Evolutionary conservation across 2,888 invertebrate genomes (phyloP).

Genomic region (Nomada ferruginata): DNA sequence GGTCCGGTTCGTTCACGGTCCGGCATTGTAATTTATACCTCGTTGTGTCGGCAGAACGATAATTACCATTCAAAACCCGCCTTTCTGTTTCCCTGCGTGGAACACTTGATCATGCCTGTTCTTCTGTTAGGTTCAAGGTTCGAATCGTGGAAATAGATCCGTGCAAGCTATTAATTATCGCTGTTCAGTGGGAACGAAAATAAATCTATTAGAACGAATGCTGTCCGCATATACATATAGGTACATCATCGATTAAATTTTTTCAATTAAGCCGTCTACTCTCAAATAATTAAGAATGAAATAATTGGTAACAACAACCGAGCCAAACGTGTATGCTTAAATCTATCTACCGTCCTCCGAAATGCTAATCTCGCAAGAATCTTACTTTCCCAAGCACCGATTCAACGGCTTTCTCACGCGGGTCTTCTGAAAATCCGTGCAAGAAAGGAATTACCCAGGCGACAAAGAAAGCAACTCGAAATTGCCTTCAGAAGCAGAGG

Average conservation of each 20-base stretch:
- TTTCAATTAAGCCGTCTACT: no score
- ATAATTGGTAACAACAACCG: no score
- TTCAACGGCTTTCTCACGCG: constrained; percentile 1
- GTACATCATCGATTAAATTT: no score
- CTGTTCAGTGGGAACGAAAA: no score
- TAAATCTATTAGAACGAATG: no score
- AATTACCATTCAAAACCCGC: constrained; percentile 76
- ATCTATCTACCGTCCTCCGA: not conserved
- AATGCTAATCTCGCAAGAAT: not conserved
- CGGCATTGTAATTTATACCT: constrained; percentile 76
- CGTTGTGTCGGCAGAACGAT: constrained; percentile 75
- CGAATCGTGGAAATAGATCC: constrained; percentile 11
- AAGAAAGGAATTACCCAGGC: not conserved
- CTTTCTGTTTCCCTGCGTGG: constrained; percentile 40
- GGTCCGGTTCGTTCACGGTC: constrained; percentile 57
- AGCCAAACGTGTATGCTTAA: no score
- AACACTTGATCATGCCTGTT: constrained; percentile 11
- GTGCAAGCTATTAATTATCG: not conserved
- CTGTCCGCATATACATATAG: no score
- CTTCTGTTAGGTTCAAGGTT: not conserved
- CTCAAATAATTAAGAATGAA: no score
- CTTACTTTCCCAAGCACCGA: no score
- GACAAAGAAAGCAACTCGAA: constrained; percentile 28
- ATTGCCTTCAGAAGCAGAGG: constrained; percentile 9
- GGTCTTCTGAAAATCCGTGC: not conserved